Evolutionary conservation across 2,113 vertebrate species (phyloP).

Genomic region (Calyptommatus sinebrachiatus): DNA sequence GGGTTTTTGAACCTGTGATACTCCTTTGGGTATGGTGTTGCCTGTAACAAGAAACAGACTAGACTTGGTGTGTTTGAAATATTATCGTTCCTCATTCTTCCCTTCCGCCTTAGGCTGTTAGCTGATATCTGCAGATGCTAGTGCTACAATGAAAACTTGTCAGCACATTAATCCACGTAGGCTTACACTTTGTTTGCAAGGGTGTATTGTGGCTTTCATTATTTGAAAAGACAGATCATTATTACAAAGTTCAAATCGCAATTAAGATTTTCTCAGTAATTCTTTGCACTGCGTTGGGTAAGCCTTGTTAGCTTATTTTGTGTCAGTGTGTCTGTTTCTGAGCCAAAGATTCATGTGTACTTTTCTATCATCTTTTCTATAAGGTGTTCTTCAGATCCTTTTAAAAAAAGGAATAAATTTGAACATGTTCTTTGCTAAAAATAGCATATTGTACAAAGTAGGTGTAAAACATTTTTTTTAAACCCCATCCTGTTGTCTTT

Average conservation of each 20-base stretch:
- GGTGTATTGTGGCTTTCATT: neutral
- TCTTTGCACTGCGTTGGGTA: neutral
- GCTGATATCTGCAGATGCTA: neutral
- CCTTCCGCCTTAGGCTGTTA: neutral
- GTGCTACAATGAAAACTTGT: neutral
- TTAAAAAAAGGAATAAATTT: neutral
- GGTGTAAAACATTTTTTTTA: neutral
- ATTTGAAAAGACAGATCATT: neutral
- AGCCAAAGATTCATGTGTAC: conserved; percentile 12
- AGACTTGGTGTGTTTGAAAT: neutral
- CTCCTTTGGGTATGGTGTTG: neutral
- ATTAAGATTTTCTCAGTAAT: neutral
- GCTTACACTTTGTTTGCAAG: neutral
- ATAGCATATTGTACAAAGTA: conserved; percentile 14
- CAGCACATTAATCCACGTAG: neutral
- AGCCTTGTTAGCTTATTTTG: neutral
- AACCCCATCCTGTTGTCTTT: neutral
- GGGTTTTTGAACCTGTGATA: neutral
- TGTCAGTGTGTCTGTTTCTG: neutral
- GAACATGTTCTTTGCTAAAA: fast-evolving
- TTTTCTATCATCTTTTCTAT: neutral
- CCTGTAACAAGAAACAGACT: too few species aligned
- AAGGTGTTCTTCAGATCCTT: neutral
- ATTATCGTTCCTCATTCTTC: neutral
- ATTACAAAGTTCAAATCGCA: neutral